phyloP scores from a whole-genome alignment of 2,113 vertebrate genomes.

The Tichodroma muraria region DNA sequence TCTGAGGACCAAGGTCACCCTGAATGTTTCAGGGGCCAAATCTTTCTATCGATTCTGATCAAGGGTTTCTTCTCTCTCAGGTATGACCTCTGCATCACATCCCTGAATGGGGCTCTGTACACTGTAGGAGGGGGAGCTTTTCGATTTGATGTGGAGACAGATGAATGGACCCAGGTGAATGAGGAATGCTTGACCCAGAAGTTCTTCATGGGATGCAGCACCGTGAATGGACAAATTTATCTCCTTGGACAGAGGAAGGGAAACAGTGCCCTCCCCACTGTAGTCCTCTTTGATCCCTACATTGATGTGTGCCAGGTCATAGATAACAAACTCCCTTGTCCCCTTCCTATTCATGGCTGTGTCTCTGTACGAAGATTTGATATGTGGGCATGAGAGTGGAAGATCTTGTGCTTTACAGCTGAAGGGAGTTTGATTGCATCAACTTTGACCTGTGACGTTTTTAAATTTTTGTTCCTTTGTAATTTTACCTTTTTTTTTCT shows the following conservation, averaged over 20 bases:
- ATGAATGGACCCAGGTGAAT: slow-evolving; percentile 79
- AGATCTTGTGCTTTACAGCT: neutral
- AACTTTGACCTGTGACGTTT: neutral
- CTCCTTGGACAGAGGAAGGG: slow-evolving; percentile 79
- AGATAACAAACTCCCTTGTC: slow-evolving; percentile 76
- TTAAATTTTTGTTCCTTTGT: neutral
- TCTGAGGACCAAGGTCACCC: neutral
- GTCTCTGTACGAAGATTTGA: slow-evolving; percentile 66
- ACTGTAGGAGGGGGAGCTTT: slow-evolving; percentile 81
- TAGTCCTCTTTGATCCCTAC: slow-evolving; percentile 84
- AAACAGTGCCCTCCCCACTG: slow-evolving; percentile 69
- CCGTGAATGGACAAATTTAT: slow-evolving; percentile 77
- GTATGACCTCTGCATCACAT: slow-evolving; percentile 82
- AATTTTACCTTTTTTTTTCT: neutral
- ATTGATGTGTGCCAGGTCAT: slow-evolving; percentile 74
- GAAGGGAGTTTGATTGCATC: neutral
- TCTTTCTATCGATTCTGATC: neutral
- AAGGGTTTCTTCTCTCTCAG: slow-evolving; percentile 52
- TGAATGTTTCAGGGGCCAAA: neutral
- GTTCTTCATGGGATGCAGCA: slow-evolving; percentile 84
- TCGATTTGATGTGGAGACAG: slow-evolving; percentile 79
- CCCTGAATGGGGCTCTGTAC: slow-evolving; percentile 82
- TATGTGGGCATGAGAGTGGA: neutral
- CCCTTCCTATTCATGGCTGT: slow-evolving; percentile 79
- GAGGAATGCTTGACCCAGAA: slow-evolving; percentile 75